These are phyloP conservation scores for Heliopora coerulea DNA, from an alignment of 92 coral and sea anemone species.

Conservation along the genomic window DNA sequence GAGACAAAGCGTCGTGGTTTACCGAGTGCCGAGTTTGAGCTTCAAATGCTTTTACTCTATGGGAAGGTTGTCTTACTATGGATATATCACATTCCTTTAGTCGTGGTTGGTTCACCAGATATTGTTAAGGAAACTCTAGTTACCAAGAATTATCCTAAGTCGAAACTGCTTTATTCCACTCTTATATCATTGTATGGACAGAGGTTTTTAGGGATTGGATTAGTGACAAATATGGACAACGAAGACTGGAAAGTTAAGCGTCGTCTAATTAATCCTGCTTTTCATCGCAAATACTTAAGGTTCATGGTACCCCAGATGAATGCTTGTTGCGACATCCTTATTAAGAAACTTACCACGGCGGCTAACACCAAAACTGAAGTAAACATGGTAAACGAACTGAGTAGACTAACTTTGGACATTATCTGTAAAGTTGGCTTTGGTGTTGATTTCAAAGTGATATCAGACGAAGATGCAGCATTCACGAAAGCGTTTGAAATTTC, in stretches of 20 bases:
- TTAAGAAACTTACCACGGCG: slow-evolving; percentile 50
- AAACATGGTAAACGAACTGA: slow-evolving; percentile 61
- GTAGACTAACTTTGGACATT: slow-evolving; percentile 60
- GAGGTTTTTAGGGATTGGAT: slow-evolving; percentile 63
- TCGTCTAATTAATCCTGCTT: slow-evolving; percentile 48
- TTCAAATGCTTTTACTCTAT: slow-evolving; percentile 44
- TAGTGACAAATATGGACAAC: slow-evolving; percentile 49
- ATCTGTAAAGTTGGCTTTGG: slow-evolving; percentile 87
- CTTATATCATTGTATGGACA: slow-evolving; percentile 61
- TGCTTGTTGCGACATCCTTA: slow-evolving; percentile 53
- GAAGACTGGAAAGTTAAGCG: slow-evolving; percentile 49
- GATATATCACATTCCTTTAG: slow-evolving; percentile 66
- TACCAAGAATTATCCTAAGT: slow-evolving; percentile 60
- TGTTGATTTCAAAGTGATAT: slow-evolving; percentile 50
- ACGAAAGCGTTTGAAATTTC: slow-evolving; percentile 59
- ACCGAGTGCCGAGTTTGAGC: slow-evolving; percentile 34
- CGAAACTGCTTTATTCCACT: slow-evolving; percentile 30
- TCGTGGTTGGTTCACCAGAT: slow-evolving; percentile 57
- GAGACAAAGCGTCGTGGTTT: slow-evolving; percentile 38
- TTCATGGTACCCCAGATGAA: slow-evolving; percentile 63
- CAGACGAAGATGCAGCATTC: slow-evolving; percentile 64
- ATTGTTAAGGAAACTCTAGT: slow-evolving; percentile 52
- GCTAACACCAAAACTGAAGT: slow-evolving; percentile 71
- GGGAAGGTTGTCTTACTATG: slow-evolving; percentile 70
- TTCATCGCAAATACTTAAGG: slow-evolving; percentile 54